Percentiles rank a stretch among this genome's conserved stretches.
Evolutionary conservation across 2,888 invertebrate species (phyloP).

Genomic region (Seira ritae): DNA sequence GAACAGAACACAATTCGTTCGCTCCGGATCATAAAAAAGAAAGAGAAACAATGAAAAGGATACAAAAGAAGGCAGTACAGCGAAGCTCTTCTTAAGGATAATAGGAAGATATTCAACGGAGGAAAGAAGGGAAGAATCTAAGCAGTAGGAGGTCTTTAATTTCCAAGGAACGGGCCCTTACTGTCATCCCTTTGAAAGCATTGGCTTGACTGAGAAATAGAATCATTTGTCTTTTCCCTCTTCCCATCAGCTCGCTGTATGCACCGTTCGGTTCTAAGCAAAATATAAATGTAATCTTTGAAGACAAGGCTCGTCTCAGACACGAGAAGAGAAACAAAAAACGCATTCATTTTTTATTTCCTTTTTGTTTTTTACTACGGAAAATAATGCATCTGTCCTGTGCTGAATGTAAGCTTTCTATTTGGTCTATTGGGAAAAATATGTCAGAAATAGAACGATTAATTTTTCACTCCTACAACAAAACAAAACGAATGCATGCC

Average conservation of each 20-base stretch:
- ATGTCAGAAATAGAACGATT: slow-evolving; percentile 45
- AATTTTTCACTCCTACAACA: slow-evolving; percentile 62
- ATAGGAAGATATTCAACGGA: slow-evolving; percentile 54
- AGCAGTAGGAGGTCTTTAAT: slow-evolving; percentile 74
- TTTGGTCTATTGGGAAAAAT: background rate
- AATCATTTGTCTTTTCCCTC: slow-evolving; percentile 69
- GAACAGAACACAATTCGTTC: too few relatives aligned
- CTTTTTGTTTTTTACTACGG: background rate
- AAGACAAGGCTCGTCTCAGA: slow-evolving; percentile 55
- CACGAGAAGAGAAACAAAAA: slow-evolving; percentile 38
- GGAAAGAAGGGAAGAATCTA: slow-evolving; percentile 68
- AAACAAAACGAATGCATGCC: background rate
- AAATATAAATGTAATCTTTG: slow-evolving; percentile 54
- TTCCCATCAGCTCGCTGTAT: background rate
- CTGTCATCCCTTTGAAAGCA: slow-evolving; percentile 72
- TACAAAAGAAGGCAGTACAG: slow-evolving; percentile 33
- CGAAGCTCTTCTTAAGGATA: slow-evolving; percentile 40
- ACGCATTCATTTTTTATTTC: slow-evolving; percentile 14
- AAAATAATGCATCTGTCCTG: background rate
- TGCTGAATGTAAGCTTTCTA: background rate
- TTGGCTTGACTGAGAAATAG: slow-evolving; percentile 52
- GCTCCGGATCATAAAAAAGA: too few relatives aligned
- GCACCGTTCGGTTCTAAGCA: too few relatives aligned
- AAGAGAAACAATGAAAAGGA: slow-evolving; percentile 46
- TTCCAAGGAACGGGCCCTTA: slow-evolving; percentile 73